Evolutionary conservation across 2,113 vertebrate genomes (phyloP).

Genomic region (Microtus ochrogaster): DNA sequence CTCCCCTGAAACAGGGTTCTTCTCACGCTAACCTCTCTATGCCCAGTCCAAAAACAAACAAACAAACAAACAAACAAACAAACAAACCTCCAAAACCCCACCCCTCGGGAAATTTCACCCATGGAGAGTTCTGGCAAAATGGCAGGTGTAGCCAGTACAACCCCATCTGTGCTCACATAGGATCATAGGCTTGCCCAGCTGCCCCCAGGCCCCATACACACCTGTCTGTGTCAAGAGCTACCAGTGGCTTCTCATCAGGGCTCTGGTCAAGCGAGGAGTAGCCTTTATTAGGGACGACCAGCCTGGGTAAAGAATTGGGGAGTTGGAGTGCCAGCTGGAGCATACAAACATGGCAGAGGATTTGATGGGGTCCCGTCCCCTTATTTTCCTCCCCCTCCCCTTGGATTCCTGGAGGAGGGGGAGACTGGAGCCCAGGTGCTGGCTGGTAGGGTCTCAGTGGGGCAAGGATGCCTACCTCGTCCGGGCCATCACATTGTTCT

Average conservation of each 20-base stretch:
- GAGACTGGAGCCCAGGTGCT: neutral
- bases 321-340: slow-evolving; percentile 36
- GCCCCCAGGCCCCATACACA: slow-evolving; percentile 75
- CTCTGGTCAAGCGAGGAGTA: slow-evolving; percentile 99
- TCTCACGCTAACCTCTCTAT: neutral
- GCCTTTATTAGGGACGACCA: slow-evolving; percentile 99
- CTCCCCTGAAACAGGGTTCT: neutral
- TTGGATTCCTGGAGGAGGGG: neutral
- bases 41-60: neutral
- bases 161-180: neutral
- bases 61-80: neutral
- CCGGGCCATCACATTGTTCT: slow-evolving; percentile 98
- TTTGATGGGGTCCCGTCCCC: neutral
- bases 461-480: slow-evolving; percentile 90
- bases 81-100: neutral
- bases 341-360: neutral
- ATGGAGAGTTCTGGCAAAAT: neutral
- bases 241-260: slow-evolving; percentile 98
- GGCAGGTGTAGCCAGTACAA: neutral
- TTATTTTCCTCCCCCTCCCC: neutral
- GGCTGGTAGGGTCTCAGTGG: neutral
- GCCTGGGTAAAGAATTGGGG: slow-evolving; percentile 85
- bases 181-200: neutral
- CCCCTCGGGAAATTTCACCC: neutral
- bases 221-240: slow-evolving; percentile 99